Conservation (phyloP, 1,140 invertebrate genomes). For the Sinonovacula constricta region DNA sequence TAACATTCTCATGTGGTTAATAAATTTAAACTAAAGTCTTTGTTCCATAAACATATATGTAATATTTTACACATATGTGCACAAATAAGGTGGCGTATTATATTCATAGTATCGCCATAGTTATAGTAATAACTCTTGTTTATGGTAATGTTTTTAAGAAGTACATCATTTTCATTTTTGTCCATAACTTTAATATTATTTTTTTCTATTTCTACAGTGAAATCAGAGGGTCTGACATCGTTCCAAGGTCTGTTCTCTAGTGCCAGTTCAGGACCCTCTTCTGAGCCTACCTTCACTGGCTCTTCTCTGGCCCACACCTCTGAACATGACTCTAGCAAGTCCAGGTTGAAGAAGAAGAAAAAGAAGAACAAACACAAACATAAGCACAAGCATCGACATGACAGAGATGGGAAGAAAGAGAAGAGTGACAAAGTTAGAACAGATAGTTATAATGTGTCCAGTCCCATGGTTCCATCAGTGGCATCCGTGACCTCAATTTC, state of each 20-base stretch:
- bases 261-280: background rate
- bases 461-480: slow-evolving; percentile 46
- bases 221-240: slow-evolving; percentile 45
- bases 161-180: slow-evolving; percentile 7
- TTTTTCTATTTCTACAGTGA: slow-evolving; percentile 5
- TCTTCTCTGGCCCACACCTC: background rate
- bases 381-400: slow-evolving; percentile 77
- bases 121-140: no score
- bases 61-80: no score
- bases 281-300: background rate
- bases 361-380: slow-evolving; percentile 80
- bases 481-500: slow-evolving; percentile 50
- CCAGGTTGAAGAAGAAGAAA: slow-evolving; percentile 82
- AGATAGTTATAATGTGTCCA: slow-evolving; percentile 49
- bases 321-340: slow-evolving; percentile 58
- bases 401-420: slow-evolving; percentile 63
- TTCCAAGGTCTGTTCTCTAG: slow-evolving; percentile 53
- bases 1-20: no score
- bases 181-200: background rate
- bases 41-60: no score
- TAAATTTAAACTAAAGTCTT: no score
- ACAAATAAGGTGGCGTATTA: no score
- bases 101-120: no score
- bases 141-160: no score
- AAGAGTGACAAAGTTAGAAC: slow-evolving; percentile 49